Percentiles rank a stretch among this genome's conserved stretches.
phyloP scores from a whole-genome alignment of 2,113 vertebrate species.

The Ramphastos sulfuratus region DNA sequence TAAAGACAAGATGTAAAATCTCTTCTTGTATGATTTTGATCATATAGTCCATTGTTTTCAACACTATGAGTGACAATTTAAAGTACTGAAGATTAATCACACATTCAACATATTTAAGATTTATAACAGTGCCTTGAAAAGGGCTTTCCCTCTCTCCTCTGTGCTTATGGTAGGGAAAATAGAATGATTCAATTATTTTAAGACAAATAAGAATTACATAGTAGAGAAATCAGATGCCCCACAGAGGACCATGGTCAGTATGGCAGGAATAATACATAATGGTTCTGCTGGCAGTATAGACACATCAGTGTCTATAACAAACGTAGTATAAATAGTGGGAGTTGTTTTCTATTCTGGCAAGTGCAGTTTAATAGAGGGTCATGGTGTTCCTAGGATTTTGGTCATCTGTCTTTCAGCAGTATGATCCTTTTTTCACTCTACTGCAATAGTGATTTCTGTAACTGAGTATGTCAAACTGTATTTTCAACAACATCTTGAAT shows the following conservation, averaged over 20 bases:
- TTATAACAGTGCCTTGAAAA: background rate
- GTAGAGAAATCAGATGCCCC: background rate
- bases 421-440: background rate
- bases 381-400: background rate
- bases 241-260: rapidly evolving
- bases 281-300: background rate
- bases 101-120: background rate
- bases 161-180: background rate
- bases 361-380: background rate
- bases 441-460: background rate
- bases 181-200: background rate
- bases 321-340: background rate
- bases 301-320: background rate
- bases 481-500: background rate
- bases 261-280: background rate
- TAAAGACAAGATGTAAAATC: background rate
- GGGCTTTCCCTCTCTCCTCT: background rate
- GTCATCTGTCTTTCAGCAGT: background rate
- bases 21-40: background rate
- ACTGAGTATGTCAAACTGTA: background rate
- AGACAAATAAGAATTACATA: background rate
- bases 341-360: background rate
- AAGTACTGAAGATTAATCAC: background rate
- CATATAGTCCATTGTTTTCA: background rate
- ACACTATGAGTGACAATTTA: background rate